Percentiles rank a stretch among this genome's conserved stretches.
Conservation (phyloP, 2,113 vertebrate species). For the Etheostoma spectabile region DNA sequence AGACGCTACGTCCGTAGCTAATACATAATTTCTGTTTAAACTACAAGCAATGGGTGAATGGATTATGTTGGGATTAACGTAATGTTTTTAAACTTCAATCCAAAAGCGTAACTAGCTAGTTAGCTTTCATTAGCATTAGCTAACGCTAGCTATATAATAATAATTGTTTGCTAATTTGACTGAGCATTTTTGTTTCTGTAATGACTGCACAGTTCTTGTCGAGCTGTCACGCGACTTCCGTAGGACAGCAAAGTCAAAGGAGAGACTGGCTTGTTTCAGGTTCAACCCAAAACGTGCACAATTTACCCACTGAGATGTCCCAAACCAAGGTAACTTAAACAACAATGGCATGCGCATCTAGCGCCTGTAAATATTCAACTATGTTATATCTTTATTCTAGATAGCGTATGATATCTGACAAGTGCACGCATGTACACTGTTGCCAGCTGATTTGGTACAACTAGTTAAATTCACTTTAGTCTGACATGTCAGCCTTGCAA, state of each 20-base stretch:
- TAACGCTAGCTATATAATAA: no score
- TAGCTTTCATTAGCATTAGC: neutral
- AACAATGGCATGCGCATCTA: no score
- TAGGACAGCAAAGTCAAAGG: constrained; percentile 7
- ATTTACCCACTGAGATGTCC: constrained; percentile 22
- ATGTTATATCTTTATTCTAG: neutral
- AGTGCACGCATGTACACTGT: neutral
- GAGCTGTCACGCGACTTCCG: neutral
- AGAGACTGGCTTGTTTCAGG: constrained; percentile 65
- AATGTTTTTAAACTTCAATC: neutral
- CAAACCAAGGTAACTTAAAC: constrained; percentile 79
- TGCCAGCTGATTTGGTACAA: neutral
- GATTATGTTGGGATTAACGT: constrained; percentile 18
- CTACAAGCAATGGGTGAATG: neutral
- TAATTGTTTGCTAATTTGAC: neutral
- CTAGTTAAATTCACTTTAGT: neutral
- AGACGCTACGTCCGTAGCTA: rapidly evolving
- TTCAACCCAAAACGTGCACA: constrained; percentile 16
- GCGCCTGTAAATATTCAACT: neutral
- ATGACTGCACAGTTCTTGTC: constrained; percentile 60
- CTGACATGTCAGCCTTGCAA: neutral
- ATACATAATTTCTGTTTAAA: neutral
- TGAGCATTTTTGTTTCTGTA: neutral
- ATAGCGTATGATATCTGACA: neutral
- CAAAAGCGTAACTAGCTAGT: constrained; percentile 1